Percentiles rank a stretch among this genome's conserved stretches.
Evolutionary conservation across 2,888 invertebrate species (phyloP).

Genomic region (Dynastes grantii): DNA sequence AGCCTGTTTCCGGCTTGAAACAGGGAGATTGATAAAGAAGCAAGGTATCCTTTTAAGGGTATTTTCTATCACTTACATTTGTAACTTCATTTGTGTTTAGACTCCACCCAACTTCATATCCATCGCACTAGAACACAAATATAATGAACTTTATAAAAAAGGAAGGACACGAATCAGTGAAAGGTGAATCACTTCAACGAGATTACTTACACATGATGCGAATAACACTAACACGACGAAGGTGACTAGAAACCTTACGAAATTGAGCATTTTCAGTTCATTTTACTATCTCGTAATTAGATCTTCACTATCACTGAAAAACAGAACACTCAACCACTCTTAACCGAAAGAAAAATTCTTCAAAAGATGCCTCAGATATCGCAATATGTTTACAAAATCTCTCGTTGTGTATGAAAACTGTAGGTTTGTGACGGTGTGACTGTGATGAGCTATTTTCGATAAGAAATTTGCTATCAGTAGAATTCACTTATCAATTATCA

Average conservation of each 20-base stretch:
- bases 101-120: background rate
- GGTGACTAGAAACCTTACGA: background rate
- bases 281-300: background rate
- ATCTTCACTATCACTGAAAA: background rate
- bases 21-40: too few relatives aligned
- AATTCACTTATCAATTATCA: too few relatives aligned
- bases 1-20: too few relatives aligned
- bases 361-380: too few relatives aligned
- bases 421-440: too few relatives aligned
- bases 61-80: background rate
- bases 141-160: background rate
- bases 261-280: constrained; percentile 6
- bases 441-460: background rate
- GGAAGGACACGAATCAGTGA: background rate
- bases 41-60: too few relatives aligned
- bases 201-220: background rate
- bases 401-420: too few relatives aligned
- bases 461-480: constrained; percentile 2
- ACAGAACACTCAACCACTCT: too few relatives aligned
- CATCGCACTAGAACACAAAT: background rate
- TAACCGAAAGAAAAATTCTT: too few relatives aligned
- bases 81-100: background rate
- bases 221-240: background rate
- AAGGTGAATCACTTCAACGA: background rate
- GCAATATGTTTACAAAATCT: too few relatives aligned